A percentile compares a stretch with the other conserved stretches of the same genome.
These are phyloP conservation scores for Neolamprologus cancellatus DNA, from an alignment of 2,113 vertebrate species.

Conservation along the genomic window DNA sequence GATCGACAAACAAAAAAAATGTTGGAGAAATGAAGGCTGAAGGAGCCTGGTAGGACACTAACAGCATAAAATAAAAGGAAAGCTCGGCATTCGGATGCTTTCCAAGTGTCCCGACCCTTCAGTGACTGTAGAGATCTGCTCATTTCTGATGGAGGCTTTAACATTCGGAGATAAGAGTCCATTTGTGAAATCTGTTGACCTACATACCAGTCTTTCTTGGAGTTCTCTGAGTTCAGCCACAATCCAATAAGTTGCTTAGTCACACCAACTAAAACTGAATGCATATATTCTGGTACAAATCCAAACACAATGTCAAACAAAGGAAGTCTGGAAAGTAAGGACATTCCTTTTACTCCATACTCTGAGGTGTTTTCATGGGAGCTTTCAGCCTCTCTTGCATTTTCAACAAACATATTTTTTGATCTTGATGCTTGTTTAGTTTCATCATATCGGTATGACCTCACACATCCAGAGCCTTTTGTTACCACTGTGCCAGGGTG, in stretches of 20 bases:
- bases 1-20: not conserved
- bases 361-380: not conserved
- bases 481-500: not conserved
- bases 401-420: not conserved
- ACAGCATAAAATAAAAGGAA: slow-evolving; percentile 12
- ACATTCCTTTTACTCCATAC: not conserved
- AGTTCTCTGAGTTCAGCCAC: not conserved
- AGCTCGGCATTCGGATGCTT: not conserved
- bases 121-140: not conserved
- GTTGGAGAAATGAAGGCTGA: not conserved
- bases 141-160: not conserved
- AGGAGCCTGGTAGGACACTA: not conserved
- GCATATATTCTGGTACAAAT: not conserved
- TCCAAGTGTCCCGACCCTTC: not conserved
- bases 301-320: slow-evolving; percentile 4
- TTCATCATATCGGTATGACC: not conserved
- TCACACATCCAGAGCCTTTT: not conserved
- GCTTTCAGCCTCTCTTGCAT: not conserved
- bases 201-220: not conserved
- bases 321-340: not conserved
- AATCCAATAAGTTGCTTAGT: not conserved
- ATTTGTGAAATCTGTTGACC: not conserved
- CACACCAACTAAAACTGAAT: not conserved
- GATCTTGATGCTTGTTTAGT: not conserved
- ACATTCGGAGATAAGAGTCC: not conserved